These are phyloP conservation scores for Fregata magnificens DNA, from an alignment of 2,113 vertebrate species.

Conservation along the genomic window DNA sequence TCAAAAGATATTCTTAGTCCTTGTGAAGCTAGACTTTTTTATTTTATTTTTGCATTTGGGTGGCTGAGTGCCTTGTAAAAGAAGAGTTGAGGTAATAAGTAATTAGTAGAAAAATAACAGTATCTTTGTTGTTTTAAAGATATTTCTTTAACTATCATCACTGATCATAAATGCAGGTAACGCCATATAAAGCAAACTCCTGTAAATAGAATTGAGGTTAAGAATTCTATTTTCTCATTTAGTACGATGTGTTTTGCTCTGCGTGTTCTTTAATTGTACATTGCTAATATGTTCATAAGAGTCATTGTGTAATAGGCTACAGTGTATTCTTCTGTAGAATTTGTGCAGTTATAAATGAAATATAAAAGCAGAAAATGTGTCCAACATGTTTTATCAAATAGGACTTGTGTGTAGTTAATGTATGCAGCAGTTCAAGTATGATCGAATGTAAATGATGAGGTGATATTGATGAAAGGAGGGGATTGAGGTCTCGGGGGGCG, in stretches of 20 bases:
- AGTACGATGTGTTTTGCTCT: neutral
- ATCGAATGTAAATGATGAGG: conserved; percentile 86
- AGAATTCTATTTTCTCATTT: neutral
- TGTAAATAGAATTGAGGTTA: neutral
- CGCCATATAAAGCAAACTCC: neutral
- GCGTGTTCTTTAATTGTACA: neutral
- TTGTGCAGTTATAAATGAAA: conserved; percentile 29
- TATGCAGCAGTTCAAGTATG: conserved; percentile 77
- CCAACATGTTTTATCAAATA: conserved; percentile 39
- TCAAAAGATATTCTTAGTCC: neutral
- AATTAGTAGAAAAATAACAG: neutral
- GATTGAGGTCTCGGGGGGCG: conserved; percentile 91
- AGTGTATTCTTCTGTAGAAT: neutral
- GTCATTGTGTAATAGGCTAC: neutral
- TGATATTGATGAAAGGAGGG: conserved; percentile 88
- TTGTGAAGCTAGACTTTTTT: neutral
- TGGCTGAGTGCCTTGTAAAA: neutral
- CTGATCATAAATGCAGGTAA: neutral
- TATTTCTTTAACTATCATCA: neutral
- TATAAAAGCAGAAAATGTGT: conserved; percentile 46
- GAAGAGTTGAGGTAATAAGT: neutral
- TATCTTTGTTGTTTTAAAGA: neutral
- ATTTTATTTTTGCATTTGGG: neutral
- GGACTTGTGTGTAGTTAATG: conserved; percentile 72
- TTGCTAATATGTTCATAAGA: neutral